A percentile compares a stretch with the other conserved stretches of the same genome.
These are phyloP conservation scores for Scyliorhinus canicula DNA, from an alignment of 2,797 vertebrate species.

Conservation along the genomic window DNA sequence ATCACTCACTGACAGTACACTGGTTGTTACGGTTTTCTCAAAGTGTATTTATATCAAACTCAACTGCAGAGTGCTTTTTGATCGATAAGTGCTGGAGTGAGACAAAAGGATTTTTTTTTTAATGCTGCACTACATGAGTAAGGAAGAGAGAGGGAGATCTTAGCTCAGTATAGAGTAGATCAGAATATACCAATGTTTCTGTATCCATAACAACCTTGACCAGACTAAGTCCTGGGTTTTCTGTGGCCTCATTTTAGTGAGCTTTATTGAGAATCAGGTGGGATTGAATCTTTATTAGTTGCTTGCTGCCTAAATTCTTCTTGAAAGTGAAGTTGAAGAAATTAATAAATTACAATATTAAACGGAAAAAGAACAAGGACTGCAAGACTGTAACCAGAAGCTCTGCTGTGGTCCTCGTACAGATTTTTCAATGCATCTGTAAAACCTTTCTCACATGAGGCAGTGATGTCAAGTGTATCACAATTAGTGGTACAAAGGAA, in stretches of 20 bases:
- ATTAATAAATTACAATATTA: constrained; percentile 24
- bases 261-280: background rate
- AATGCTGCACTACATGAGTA: background rate
- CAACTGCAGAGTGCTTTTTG: background rate
- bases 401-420: background rate
- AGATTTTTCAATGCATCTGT: background rate
- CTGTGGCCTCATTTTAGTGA: background rate
- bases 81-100: background rate
- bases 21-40: background rate
- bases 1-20: background rate
- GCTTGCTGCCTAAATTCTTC: background rate
- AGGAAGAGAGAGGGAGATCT: background rate
- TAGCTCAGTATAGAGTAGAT: background rate
- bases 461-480: background rate
- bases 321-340: background rate
- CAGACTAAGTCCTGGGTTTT: background rate
- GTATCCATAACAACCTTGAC: background rate
- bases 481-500: background rate
- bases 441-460: constrained; percentile 8
- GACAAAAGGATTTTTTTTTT: background rate
- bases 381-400: background rate
- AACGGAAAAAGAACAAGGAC: background rate
- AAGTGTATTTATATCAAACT: background rate
- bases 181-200: background rate
- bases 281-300: background rate